These are phyloP conservation scores for Casuarius casuarius DNA, from an alignment of 2,113 vertebrate species.

Conservation along the genomic window DNA sequence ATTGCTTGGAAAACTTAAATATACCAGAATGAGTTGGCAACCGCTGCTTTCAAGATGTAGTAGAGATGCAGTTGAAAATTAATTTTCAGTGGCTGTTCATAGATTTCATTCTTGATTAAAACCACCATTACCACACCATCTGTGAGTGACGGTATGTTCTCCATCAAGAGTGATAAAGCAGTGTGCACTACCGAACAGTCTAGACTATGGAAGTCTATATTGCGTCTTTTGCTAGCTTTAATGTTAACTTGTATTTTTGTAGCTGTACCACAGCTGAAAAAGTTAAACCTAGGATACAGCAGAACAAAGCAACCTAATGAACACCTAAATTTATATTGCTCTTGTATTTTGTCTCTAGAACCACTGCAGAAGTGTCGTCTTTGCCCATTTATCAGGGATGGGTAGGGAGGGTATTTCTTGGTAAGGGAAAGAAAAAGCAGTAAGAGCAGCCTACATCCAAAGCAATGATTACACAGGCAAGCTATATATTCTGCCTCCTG, in stretches of 20 bases:
- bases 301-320: not conserved
- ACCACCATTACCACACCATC: not conserved
- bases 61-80: slow-evolving; percentile 29
- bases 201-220: not conserved
- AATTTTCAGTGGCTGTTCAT: slow-evolving; percentile 9
- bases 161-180: not conserved
- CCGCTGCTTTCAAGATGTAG: not conserved
- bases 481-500: not conserved
- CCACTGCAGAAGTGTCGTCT: not conserved
- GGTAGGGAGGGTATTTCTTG: not conserved
- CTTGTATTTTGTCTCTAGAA: not conserved
- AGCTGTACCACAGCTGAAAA: not conserved
- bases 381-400: fast-evolving
- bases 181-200: not conserved
- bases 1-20: slow-evolving; percentile 21
- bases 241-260: not conserved
- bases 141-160: slow-evolving; percentile 8
- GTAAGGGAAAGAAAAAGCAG: not conserved
- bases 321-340: not conserved
- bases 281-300: not conserved
- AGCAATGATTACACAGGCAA: not conserved
- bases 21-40: slow-evolving; percentile 16
- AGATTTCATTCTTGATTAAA: slow-evolving; percentile 27
- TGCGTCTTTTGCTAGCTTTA: not conserved
- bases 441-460: not conserved